Evolutionary conservation across 2,113 vertebrate genomes (phyloP).

Genomic region (Crotalus viridis): DNA sequence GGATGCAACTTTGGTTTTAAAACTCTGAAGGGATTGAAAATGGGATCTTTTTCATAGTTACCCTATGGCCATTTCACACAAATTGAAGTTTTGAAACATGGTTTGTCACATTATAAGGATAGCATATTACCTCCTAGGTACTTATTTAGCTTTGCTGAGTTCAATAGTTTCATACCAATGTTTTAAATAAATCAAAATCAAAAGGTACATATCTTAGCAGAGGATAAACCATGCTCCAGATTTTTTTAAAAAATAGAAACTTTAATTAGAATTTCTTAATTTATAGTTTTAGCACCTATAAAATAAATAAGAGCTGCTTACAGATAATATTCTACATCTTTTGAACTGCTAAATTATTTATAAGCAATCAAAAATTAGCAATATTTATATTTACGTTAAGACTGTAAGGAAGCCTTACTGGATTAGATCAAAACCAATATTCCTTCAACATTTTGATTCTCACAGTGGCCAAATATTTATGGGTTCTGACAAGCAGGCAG

Average conservation of each 20-base stretch:
- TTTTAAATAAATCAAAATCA: not conserved
- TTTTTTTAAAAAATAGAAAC: not conserved
- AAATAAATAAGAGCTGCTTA: not conserved
- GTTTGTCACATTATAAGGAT: not conserved
- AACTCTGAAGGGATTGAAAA: not conserved
- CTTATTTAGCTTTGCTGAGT: not conserved
- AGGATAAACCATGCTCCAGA: not conserved
- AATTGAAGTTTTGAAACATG: not conserved
- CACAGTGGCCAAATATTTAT: not conserved
- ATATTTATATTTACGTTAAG: not conserved
- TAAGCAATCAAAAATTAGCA: not conserved
- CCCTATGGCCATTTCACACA: not conserved
- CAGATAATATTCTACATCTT: not conserved
- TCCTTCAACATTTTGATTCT: not conserved
- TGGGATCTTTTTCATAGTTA: not conserved
- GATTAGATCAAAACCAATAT: not conserved
- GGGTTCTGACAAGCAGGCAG: not conserved
- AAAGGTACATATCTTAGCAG: not conserved
- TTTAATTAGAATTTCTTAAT: not conserved
- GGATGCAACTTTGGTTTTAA: not conserved
- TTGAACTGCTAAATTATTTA: not conserved
- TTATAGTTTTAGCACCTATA: not conserved
- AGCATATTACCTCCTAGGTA: not conserved
- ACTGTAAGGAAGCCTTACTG: not conserved
- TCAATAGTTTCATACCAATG: not conserved